Conservation (phyloP, 2,113 vertebrate genomes). For the Aspidoscelis tigris region DNA sequence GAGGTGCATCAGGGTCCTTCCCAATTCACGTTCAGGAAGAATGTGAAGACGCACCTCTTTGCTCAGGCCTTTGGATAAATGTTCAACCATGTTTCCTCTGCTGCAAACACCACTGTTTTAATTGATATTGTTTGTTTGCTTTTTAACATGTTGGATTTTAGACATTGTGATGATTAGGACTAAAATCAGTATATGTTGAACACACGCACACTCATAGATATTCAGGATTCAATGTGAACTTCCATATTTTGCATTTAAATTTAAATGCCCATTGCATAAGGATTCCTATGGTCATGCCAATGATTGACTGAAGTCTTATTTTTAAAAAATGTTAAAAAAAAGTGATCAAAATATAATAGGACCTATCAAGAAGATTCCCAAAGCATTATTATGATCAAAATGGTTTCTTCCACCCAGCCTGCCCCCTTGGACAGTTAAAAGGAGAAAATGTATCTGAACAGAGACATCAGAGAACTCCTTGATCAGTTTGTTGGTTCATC, state of each 20-base stretch:
- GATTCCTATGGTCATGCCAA: not conserved
- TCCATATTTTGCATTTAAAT: not conserved
- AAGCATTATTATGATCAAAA: constrained; percentile 13
- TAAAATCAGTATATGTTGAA: not conserved
- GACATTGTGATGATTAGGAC: not conserved
- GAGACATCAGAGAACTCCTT: constrained; percentile 65
- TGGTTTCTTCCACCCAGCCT: constrained; percentile 19
- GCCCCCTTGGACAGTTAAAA: constrained; percentile 3
- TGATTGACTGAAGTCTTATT: constrained; percentile 14
- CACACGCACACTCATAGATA: not conserved
- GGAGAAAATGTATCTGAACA: constrained; percentile 41
- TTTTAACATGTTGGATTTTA: too few species aligned
- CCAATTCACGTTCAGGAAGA: too few species aligned
- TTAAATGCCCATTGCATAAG: not conserved
- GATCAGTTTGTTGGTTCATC: constrained; percentile 57
- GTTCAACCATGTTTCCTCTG: too few species aligned
- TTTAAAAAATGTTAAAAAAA: too few species aligned
- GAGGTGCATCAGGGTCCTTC: too few species aligned
- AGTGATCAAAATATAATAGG: not conserved
- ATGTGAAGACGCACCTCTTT: too few species aligned
- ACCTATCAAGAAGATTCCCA: constrained; percentile 1
- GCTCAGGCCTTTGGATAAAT: too few species aligned
- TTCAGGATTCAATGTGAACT: not conserved
- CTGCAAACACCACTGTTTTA: too few species aligned
- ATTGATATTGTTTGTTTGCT: too few species aligned